Evolutionary conservation across 2,113 vertebrate genomes (phyloP).

Genomic region (Eubucco bourcierii): DNA sequence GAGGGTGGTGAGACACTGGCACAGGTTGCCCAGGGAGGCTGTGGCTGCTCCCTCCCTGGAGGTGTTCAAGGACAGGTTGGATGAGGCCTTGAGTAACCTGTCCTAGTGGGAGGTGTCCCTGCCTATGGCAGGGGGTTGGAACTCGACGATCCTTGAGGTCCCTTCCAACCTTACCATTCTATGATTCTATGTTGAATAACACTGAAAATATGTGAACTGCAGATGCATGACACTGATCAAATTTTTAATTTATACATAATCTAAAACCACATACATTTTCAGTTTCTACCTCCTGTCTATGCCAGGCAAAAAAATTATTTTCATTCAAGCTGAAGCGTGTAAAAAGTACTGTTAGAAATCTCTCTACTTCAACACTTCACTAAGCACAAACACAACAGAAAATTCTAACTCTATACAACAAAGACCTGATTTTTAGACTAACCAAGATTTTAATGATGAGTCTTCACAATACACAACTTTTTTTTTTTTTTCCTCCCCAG

Average conservation of each 20-base stretch:
- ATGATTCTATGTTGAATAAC: background rate
- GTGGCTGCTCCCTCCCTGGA: too few species aligned
- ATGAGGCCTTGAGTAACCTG: too few species aligned
- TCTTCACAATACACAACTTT: background rate
- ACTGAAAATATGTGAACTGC: background rate
- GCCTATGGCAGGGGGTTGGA: too few species aligned
- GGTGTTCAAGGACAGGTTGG: too few species aligned
- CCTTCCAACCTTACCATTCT: too few species aligned
- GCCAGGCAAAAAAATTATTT: background rate
- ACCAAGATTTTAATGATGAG: background rate
- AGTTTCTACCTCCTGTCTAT: background rate
- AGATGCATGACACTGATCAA: background rate
- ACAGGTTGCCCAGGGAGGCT: too few species aligned
- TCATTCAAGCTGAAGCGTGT: background rate
- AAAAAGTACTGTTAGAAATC: slow-evolving; percentile 15
- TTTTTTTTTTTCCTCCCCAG: background rate
- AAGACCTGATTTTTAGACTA: background rate
- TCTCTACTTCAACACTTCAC: background rate
- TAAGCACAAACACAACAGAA: background rate
- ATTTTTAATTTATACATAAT: background rate
- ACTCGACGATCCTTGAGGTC: too few species aligned
- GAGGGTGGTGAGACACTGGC: too few species aligned
- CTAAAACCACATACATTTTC: background rate
- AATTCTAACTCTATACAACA: background rate
- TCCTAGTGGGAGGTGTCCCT: too few species aligned